phyloP scores from a whole-genome alignment of 2,113 vertebrate species.

The Dicerorhinus sumatrensis region DNA sequence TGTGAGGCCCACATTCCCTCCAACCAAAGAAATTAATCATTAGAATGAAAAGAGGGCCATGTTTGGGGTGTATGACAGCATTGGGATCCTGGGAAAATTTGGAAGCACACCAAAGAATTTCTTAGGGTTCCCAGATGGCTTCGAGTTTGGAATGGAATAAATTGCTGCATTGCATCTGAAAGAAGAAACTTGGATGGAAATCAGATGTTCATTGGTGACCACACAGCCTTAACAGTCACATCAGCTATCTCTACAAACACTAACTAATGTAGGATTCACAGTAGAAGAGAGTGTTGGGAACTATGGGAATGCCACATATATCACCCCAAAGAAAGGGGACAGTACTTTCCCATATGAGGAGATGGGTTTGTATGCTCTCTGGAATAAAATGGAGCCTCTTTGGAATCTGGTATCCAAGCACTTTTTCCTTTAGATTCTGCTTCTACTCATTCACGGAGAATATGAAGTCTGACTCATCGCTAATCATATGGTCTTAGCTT shows the following conservation, averaged over 20 bases:
- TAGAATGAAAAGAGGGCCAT: slow-evolving; percentile 91
- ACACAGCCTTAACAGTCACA: slow-evolving; percentile 90
- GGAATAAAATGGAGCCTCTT: neutral
- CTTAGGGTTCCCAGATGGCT: slow-evolving; percentile 89
- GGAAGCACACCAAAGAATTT: slow-evolving; percentile 89
- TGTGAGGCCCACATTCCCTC: slow-evolving; percentile 70
- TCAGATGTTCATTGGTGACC: slow-evolving; percentile 90
- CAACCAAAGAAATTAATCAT: slow-evolving; percentile 87
- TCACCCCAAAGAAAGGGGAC: neutral
- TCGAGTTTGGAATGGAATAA: slow-evolving; percentile 89
- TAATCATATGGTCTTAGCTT: neutral
- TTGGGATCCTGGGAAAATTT: slow-evolving; percentile 92
- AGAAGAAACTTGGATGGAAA: slow-evolving; percentile 90
- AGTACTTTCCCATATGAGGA: neutral
- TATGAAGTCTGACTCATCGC: neutral
- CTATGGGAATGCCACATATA: neutral
- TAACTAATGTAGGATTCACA: slow-evolving; percentile 91
- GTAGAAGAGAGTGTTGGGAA: slow-evolving; percentile 69
- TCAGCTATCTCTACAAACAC: slow-evolving; percentile 90
- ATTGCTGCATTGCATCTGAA: slow-evolving; percentile 90
- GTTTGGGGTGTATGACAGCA: slow-evolving; percentile 92
- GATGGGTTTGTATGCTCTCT: neutral
- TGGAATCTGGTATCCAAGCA: neutral
- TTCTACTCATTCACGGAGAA: neutral
- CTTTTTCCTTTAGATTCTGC: neutral